Conservation (phyloP, 2,113 vertebrate genomes). For the Vulpes vulpes region DNA sequence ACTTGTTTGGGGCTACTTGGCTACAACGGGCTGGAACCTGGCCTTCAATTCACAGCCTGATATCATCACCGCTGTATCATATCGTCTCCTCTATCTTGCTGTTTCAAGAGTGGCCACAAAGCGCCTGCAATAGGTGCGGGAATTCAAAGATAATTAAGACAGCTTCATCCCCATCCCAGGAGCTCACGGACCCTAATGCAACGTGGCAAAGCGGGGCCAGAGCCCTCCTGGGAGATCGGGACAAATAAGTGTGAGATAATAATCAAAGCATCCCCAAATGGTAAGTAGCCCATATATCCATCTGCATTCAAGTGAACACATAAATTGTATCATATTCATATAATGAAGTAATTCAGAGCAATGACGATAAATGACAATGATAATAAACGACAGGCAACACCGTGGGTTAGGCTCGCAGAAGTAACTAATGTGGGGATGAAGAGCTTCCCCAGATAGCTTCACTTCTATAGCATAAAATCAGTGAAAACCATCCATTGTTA, state of each 20-base stretch:
- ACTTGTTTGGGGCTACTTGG: neutral
- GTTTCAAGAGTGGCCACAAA: neutral
- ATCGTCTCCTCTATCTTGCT: too few species aligned
- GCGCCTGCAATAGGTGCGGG: neutral
- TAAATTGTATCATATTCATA: neutral
- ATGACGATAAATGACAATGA: neutral
- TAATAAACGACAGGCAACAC: neutral
- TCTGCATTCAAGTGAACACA: neutral
- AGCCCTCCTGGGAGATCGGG: fast-evolving
- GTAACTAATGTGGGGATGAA: neutral
- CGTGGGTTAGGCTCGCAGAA: neutral
- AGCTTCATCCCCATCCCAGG: neutral
- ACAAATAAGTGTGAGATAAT: neutral
- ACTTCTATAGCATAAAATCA: neutral
- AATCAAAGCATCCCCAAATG: neutral
- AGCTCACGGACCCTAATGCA: neutral
- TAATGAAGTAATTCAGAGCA: neutral
- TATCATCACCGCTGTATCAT: fast-evolving
- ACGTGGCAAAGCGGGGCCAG: fast-evolving
- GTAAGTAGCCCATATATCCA: neutral
- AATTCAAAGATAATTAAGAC: neutral
- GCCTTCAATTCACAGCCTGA: neutral
- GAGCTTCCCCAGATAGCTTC: neutral
- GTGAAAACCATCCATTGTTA: neutral
- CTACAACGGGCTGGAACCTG: too few species aligned